A percentile compares a stretch with the other conserved stretches of the same genome.
Evolutionary conservation across 2,797 vertebrate species (phyloP).

Genomic region (Tenualosa ilisha): DNA sequence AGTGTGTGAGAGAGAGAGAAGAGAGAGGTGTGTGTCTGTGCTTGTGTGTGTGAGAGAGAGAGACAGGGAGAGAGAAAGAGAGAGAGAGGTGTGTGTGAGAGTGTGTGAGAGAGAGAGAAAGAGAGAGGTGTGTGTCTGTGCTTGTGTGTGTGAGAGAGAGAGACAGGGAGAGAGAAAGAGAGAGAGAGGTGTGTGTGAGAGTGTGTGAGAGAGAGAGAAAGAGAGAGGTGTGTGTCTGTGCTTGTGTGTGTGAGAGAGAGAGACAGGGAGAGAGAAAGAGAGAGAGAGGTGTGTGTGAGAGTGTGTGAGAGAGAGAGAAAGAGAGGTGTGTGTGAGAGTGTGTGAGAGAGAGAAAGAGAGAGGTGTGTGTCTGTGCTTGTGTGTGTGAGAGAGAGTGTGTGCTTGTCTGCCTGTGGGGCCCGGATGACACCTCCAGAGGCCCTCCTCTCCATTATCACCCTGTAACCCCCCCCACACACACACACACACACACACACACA

Average conservation of each 20-base stretch:
- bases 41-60: not conserved
- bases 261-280: too few species aligned
- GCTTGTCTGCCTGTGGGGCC: slow-evolving; percentile 26
- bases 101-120: not conserved
- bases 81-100: not conserved
- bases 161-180: too few species aligned
- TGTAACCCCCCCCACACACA: not conserved
- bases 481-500: too few species aligned
- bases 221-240: not conserved
- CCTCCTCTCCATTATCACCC: slow-evolving; percentile 45
- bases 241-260: too few species aligned
- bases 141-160: not conserved
- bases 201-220: not conserved
- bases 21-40: slow-evolving; percentile 3
- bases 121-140: not conserved
- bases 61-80: too few species aligned
- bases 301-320: not conserved
- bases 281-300: not conserved
- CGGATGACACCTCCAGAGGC: slow-evolving; percentile 31
- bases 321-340: not conserved
- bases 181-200: not conserved
- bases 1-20: not conserved
- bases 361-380: not conserved
- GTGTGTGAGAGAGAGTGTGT: not conserved
- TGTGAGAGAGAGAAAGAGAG: too few species aligned